These are phyloP conservation scores for Sinosuthora webbiana DNA, from an alignment of 2,113 vertebrate genomes.

Conservation along the genomic window DNA sequence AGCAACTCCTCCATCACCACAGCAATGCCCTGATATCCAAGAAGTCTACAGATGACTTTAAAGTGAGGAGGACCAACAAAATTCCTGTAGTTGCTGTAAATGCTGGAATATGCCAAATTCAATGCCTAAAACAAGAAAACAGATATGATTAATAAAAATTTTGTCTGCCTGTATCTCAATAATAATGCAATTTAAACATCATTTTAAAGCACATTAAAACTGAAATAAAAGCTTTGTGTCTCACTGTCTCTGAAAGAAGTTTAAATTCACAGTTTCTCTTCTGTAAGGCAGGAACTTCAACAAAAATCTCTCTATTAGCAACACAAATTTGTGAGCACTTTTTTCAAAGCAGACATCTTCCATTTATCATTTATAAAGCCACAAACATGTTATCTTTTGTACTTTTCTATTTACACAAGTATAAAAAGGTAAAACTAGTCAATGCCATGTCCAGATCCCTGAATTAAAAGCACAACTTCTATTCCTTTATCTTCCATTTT, in stretches of 20 bases:
- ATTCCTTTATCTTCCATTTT: background rate
- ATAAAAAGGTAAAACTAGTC: background rate
- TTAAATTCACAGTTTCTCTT: background rate
- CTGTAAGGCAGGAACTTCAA: background rate
- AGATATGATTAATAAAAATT: background rate
- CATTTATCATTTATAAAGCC: background rate
- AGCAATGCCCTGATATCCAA: slow-evolving; percentile 88
- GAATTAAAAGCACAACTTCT: background rate
- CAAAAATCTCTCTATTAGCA: background rate
- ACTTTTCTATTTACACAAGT: background rate
- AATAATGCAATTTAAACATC: background rate
- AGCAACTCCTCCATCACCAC: slow-evolving; percentile 90
- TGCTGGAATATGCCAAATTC: slow-evolving; percentile 88
- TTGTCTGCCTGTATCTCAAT: background rate
- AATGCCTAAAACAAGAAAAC: slow-evolving; percentile 68
- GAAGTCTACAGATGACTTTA: slow-evolving; percentile 85
- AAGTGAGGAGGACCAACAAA: slow-evolving; percentile 87
- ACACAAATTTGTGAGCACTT: background rate
- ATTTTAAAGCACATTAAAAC: background rate
- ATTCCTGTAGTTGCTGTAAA: slow-evolving; percentile 86
- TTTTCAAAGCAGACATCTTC: background rate
- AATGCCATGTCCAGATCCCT: background rate
- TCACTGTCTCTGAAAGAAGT: background rate
- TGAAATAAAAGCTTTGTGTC: background rate
- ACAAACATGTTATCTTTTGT: background rate